Evolutionary conservation across 2,113 vertebrate species (phyloP).

Genomic region (Anhinga anhinga): DNA sequence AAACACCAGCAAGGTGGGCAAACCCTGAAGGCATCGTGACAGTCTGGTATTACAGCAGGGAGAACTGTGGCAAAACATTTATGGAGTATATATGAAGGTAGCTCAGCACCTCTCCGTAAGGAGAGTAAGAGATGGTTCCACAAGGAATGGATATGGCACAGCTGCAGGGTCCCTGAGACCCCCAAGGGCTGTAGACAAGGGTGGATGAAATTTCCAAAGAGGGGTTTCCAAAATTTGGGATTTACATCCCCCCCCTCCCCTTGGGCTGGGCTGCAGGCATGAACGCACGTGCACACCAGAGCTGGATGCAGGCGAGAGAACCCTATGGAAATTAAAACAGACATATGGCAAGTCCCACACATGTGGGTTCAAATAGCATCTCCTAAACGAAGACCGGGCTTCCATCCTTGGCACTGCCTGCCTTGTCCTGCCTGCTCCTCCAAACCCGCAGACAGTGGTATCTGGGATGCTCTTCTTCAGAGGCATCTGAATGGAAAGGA

Average conservation of each 20-base stretch:
- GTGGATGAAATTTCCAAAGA: neutral
- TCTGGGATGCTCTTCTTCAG: neutral
- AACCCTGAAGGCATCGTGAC: neutral
- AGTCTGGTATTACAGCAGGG: neutral
- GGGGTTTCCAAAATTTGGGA: neutral
- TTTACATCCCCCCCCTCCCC: neutral
- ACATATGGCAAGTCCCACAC: neutral
- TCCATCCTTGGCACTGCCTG: neutral
- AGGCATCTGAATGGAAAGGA: neutral
- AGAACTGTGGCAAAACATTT: neutral
- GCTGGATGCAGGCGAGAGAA: neutral
- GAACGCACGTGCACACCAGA: neutral
- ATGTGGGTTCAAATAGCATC: neutral
- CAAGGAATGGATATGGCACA: neutral
- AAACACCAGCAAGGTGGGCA: neutral
- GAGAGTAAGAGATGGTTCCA: neutral
- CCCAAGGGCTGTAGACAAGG: neutral
- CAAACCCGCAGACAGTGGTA: neutral
- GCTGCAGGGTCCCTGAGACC: neutral
- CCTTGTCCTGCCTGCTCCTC: neutral
- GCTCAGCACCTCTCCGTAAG: neutral
- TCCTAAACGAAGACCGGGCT: neutral
- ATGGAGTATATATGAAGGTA: neutral
- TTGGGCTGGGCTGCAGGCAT: neutral
- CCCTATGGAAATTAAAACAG: neutral